A percentile compares a stretch with the other conserved stretches of the same genome.
Conservation (phyloP, 2,888 invertebrate species). For the Nyleta sp. region DNA sequence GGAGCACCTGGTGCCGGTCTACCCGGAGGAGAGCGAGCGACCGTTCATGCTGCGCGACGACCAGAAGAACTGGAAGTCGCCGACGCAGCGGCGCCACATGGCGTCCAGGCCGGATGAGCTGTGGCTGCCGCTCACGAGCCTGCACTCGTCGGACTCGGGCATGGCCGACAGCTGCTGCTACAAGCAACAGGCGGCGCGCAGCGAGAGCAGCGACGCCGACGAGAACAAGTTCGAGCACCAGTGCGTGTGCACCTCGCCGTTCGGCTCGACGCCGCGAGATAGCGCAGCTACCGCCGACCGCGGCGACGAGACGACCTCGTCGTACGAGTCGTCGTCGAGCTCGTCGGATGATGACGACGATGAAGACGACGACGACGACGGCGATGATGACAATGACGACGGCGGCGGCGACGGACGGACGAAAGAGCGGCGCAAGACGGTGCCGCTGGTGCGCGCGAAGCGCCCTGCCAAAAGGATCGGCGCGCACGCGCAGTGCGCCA, state of each 20-base stretch:
- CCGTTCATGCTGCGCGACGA: slow-evolving; percentile 59
- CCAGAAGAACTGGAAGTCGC: slow-evolving; percentile 67
- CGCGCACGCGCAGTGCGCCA: slow-evolving; percentile 39
- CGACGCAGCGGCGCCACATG: slow-evolving; percentile 43
- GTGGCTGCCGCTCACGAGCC: slow-evolving; percentile 69
- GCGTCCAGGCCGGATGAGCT: slow-evolving; percentile 42
- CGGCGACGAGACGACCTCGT: slow-evolving; percentile 11
- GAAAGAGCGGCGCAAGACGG: slow-evolving; percentile 69
- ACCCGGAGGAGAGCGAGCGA: neutral
- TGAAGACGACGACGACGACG: slow-evolving; percentile 9
- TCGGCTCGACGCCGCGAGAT: slow-evolving; percentile 88
- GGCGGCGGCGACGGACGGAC: neutral
- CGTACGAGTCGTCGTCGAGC: slow-evolving; percentile 26
- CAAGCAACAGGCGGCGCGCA: slow-evolving; percentile 71
- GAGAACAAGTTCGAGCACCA: slow-evolving; percentile 86
- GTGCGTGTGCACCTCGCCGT: slow-evolving; percentile 89
- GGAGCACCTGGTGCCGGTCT: neutral
- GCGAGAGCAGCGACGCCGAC: slow-evolving; percentile 79
- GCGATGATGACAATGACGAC: neutral
- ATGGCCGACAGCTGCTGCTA: slow-evolving; percentile 90
- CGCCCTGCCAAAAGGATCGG: slow-evolving; percentile 45
- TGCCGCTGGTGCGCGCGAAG: slow-evolving; percentile 70
- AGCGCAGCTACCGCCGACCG: slow-evolving; percentile 69
- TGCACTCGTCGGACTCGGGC: slow-evolving; percentile 89
- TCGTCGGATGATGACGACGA: slow-evolving; percentile 28